phyloP scores from a whole-genome alignment of 1,140 invertebrate genomes.

The Lordiphosa stackelbergi region DNA sequence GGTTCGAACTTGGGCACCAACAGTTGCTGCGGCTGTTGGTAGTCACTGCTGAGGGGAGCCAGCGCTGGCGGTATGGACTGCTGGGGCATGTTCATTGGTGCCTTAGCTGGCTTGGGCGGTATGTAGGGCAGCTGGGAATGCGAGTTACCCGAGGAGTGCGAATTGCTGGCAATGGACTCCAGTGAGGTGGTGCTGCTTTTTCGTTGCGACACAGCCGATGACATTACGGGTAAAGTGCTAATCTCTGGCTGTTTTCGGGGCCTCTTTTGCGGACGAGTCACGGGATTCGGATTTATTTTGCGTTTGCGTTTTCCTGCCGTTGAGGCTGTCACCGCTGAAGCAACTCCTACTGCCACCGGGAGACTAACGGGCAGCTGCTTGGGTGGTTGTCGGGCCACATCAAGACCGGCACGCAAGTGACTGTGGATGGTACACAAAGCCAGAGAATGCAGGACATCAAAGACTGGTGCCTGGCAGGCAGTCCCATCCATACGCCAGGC shows the following conservation, averaged over 20 bases:
- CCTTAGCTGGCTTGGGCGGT: slow-evolving; percentile 17
- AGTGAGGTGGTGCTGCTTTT: slow-evolving; percentile 73
- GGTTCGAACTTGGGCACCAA: slow-evolving; percentile 33
- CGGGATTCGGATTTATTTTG: slow-evolving; percentile 54
- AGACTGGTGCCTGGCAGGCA: slow-evolving; percentile 91
- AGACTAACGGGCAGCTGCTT: slow-evolving; percentile 7
- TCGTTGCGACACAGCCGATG: slow-evolving; percentile 52
- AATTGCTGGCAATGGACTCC: slow-evolving; percentile 73
- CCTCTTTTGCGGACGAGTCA: slow-evolving; percentile 62
- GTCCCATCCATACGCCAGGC: slow-evolving; percentile 92
- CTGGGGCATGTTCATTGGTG: slow-evolving; percentile 17
- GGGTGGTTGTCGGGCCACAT: slow-evolving; percentile 23
- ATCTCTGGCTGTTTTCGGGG: slow-evolving; percentile 40
- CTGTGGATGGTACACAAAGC: slow-evolving; percentile 89
- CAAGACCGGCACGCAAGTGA: slow-evolving; percentile 42
- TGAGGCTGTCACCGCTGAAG: background rate
- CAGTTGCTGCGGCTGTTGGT: slow-evolving; percentile 14
- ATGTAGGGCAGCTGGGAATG: slow-evolving; percentile 48
- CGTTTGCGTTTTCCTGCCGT: slow-evolving; percentile 49
- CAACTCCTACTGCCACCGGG: slow-evolving; percentile 5
- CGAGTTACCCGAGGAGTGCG: slow-evolving; percentile 61
- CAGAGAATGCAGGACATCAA: slow-evolving; percentile 89
- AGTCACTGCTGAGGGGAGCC: slow-evolving; percentile 61
- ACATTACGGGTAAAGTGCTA: slow-evolving; percentile 38
- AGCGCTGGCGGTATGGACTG: slow-evolving; percentile 59